These are phyloP conservation scores for Podarcis cretensis DNA, from an alignment of 2,113 vertebrate genomes.

Conservation along the genomic window DNA sequence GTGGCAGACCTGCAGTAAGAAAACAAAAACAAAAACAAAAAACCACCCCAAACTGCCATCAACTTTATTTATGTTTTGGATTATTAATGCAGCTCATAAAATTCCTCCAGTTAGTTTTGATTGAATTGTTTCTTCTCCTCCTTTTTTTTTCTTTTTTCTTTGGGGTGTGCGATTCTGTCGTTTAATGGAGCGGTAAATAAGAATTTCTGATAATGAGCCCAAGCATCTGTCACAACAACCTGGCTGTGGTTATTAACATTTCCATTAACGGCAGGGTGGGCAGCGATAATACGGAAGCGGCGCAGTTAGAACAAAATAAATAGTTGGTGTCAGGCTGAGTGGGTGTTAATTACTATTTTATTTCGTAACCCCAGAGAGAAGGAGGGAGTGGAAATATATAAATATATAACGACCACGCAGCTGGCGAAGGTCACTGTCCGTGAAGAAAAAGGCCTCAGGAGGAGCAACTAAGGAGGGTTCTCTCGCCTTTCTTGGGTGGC, in stretches of 20 bases:
- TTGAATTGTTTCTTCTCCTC: constrained; percentile 76
- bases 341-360: constrained; percentile 82
- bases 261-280: constrained; percentile 84
- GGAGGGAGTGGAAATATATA: constrained; percentile 38
- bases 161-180: constrained; percentile 79
- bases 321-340: constrained; percentile 80
- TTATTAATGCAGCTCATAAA: constrained; percentile 83
- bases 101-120: constrained; percentile 84
- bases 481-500: not conserved
- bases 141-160: not conserved
- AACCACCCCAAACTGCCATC: constrained; percentile 47
- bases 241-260: constrained; percentile 87
- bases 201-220: constrained; percentile 88
- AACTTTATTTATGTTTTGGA: constrained; percentile 83
- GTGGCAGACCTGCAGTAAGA: constrained; percentile 69
- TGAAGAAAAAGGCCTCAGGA: constrained; percentile 47
- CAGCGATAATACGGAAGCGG: constrained; percentile 77
- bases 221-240: constrained; percentile 87
- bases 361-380: constrained; percentile 55
- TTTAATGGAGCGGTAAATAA: constrained; percentile 93
- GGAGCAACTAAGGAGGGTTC: not conserved
- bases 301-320: constrained; percentile 84
- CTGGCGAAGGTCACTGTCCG: constrained; percentile 67
- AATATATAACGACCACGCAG: constrained; percentile 15
- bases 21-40: constrained; percentile 31